A percentile compares a stretch with the other conserved stretches of the same genome.
Conservation (phyloP, 1,140 invertebrate genomes). For the Limonius californicus region DNA sequence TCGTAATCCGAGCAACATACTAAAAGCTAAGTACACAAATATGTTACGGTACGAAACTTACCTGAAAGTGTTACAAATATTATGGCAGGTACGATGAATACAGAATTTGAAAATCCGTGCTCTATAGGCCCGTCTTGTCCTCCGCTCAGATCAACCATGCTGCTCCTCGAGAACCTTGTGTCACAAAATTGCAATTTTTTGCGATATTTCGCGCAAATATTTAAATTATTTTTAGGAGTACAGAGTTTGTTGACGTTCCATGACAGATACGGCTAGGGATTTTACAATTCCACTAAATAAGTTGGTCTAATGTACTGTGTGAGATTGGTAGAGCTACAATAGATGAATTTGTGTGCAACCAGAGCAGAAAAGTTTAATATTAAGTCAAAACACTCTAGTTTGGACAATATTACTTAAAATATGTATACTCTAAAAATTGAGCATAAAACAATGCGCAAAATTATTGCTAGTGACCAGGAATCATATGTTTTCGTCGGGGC, state of each 20-base stretch:
- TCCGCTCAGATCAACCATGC: conserved; percentile 64
- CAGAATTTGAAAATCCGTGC: conserved; percentile 74
- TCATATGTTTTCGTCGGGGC: too few relatives aligned
- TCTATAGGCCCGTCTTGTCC: conserved; percentile 67
- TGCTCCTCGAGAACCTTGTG: not conserved
- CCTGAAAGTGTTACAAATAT: conserved; percentile 68
- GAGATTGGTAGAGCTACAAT: not conserved
- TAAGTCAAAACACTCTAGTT: not conserved
- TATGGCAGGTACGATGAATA: conserved; percentile 72
- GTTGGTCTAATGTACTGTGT: too few relatives aligned
- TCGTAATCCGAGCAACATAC: too few relatives aligned
- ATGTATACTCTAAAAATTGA: too few relatives aligned
- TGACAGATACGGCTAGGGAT: not conserved
- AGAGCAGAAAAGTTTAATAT: not conserved
- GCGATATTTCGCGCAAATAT: not conserved
- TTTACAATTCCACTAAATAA: not conserved
- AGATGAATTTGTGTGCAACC: not conserved
- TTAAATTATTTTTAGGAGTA: not conserved
- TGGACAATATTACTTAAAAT: too few relatives aligned
- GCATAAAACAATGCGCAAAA: too few relatives aligned
- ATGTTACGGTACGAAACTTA: conserved; percentile 48
- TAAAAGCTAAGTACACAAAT: too few relatives aligned
- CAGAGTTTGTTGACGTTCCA: not conserved
- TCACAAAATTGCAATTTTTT: not conserved
- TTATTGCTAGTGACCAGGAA: too few relatives aligned